A percentile compares a stretch with the other conserved stretches of the same genome.
phyloP scores from a whole-genome alignment of 2,888 invertebrate genomes.

The Drosophila trichaetosa region DNA sequence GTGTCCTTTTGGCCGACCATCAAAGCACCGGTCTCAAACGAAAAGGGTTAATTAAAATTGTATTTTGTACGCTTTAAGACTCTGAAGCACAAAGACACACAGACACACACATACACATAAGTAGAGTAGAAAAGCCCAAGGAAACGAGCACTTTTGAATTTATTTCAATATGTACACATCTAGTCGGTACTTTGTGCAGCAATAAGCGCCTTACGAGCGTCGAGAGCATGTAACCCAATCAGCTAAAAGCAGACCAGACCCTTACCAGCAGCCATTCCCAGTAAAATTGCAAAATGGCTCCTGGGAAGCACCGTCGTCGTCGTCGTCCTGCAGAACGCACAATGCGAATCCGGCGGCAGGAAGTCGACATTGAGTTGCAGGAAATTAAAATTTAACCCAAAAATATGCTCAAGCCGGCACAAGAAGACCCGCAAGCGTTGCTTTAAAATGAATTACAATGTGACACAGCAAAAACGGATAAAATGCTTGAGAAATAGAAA shows the following conservation, averaged over 20 bases:
- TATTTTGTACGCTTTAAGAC: conserved; percentile 33
- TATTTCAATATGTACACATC: conserved; percentile 25
- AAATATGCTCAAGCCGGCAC: conserved; percentile 43
- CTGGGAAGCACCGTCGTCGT: conserved; percentile 5
- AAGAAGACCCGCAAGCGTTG: conserved; percentile 4
- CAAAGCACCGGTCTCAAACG: conserved; percentile 25
- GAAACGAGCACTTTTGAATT: conserved; percentile 18
- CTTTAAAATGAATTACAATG: conserved; percentile 60
- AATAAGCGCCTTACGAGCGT: conserved; percentile 43
- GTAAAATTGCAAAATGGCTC: conserved; percentile 1
- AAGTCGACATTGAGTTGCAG: conserved; percentile 71
- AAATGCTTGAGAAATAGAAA: conserved; percentile 4
- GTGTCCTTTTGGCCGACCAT: conserved; percentile 17
- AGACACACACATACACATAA: conserved; percentile 1
- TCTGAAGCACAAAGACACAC: neutral
- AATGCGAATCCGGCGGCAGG: conserved; percentile 40
- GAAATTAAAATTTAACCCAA: conserved; percentile 76
- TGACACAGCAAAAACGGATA: conserved; percentile 23
- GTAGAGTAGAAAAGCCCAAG: neutral
- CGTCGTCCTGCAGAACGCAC: conserved; percentile 4
- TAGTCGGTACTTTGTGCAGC: conserved; percentile 19
- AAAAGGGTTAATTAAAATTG: conserved; percentile 58
- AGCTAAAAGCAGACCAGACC: conserved; percentile 39
- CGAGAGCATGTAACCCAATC: conserved; percentile 39
- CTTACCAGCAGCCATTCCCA: conserved; percentile 13